These are phyloP conservation scores for Corapipo altera DNA, from an alignment of 2,113 vertebrate species.

Conservation along the genomic window DNA sequence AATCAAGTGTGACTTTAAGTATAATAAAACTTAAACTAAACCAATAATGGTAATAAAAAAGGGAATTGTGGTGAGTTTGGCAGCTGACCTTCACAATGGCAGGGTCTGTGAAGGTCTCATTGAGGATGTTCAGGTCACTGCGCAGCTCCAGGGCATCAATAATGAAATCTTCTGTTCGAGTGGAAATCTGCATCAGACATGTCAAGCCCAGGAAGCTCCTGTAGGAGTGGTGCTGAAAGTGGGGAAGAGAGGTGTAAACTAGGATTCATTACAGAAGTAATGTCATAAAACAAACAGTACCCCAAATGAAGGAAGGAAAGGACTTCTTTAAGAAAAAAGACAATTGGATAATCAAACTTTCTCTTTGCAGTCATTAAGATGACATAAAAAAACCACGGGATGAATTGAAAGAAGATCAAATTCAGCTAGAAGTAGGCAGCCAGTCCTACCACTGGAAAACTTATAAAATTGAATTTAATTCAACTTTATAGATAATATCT, in stretches of 20 bases:
- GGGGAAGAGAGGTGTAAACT: neutral
- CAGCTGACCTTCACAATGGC: slow-evolving; percentile 88
- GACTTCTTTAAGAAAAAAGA: neutral
- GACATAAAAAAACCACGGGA: neutral
- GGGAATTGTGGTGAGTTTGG: neutral
- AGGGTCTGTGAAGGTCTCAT: slow-evolving; percentile 92
- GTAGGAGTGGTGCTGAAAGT: slow-evolving; percentile 91
- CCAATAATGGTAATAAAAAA: neutral
- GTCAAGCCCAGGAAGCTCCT: slow-evolving; percentile 93
- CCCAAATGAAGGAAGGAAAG: neutral
- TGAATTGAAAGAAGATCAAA: neutral
- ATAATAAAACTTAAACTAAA: neutral
- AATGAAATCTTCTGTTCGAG: slow-evolving; percentile 92
- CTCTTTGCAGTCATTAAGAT: neutral
- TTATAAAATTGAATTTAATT: neutral
- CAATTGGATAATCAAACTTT: neutral
- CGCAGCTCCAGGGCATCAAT: slow-evolving; percentile 90
- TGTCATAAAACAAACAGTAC: neutral
- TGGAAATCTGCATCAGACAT: slow-evolving; percentile 95
- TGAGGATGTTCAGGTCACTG: slow-evolving; percentile 88
- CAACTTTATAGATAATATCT: neutral
- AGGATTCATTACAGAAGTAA: neutral
- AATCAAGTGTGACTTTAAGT: neutral
- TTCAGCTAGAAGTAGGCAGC: neutral
- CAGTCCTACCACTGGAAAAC: neutral